These are phyloP conservation scores for Poeciliopsis turrubarensis DNA, from an alignment of 2,113 vertebrate species.

Conservation along the genomic window DNA sequence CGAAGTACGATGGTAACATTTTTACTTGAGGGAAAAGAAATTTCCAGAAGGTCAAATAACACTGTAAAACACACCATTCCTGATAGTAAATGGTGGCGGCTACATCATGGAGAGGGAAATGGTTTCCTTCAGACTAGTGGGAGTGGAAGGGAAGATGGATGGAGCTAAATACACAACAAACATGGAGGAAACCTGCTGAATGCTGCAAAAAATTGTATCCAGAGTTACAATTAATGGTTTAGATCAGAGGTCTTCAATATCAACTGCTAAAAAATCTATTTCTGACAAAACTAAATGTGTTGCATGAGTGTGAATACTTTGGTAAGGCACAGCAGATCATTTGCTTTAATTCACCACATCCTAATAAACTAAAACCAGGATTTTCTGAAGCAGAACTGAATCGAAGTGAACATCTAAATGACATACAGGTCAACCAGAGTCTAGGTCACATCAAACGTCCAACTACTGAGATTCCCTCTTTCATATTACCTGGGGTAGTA, in stretches of 20 bases:
- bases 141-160: not conserved
- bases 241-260: not conserved
- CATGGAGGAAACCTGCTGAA: not conserved
- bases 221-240: not conserved
- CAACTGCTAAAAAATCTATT: not conserved
- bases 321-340: not conserved
- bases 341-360: not conserved
- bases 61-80: too few relatives aligned
- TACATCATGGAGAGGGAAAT: not conserved
- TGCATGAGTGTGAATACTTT: not conserved
- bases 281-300: not conserved
- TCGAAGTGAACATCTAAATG: conserved; percentile 15
- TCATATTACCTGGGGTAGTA: conserved; percentile 54
- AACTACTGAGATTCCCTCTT: not conserved
- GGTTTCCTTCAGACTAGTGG: not conserved
- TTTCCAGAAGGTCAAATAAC: too few relatives aligned
- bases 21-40: too few relatives aligned
- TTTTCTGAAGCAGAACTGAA: conserved; percentile 20
- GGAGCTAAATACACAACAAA: not conserved
- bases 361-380: not conserved
- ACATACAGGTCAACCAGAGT: not conserved
- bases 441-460: conserved; percentile 38
- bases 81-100: too few relatives aligned
- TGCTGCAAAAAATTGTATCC: not conserved
- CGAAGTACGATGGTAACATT: too few relatives aligned